Evolutionary conservation across 2,113 vertebrate genomes (phyloP).

Genomic region (Eulemur macaco): DNA sequence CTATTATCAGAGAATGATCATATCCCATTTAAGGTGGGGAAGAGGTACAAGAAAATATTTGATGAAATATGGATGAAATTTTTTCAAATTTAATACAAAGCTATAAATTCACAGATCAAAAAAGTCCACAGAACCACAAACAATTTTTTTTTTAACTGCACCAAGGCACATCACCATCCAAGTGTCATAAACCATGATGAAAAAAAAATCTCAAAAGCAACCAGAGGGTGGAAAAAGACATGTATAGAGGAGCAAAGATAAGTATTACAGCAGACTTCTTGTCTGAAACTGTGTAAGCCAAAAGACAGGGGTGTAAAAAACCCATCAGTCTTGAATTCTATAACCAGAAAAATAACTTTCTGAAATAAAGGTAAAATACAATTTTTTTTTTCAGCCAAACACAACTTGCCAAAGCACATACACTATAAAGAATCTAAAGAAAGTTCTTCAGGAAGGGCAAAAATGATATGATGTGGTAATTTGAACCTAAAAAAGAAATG

Average conservation of each 20-base stretch:
- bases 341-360: background rate
- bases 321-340: background rate
- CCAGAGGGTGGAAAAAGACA: background rate
- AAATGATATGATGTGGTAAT: background rate
- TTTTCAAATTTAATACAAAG: too few species aligned
- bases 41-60: too few species aligned
- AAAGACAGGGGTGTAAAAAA: background rate
- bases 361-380: background rate
- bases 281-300: background rate
- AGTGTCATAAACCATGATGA: too few species aligned
- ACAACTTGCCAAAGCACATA: background rate
- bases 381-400: background rate
- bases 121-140: too few species aligned
- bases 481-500: background rate
- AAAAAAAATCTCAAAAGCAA: background rate
- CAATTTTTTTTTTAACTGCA: too few species aligned
- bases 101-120: too few species aligned
- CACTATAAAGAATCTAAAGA: background rate
- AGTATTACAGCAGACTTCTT: background rate
- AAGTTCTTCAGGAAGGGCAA: background rate
- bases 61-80: too few species aligned
- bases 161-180: too few species aligned
- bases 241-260: background rate
- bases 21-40: too few species aligned
- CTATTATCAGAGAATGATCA: too few species aligned